Conservation (phyloP, 1,140 invertebrate genomes). For the Trichomalopsis sarcophagae region DNA sequence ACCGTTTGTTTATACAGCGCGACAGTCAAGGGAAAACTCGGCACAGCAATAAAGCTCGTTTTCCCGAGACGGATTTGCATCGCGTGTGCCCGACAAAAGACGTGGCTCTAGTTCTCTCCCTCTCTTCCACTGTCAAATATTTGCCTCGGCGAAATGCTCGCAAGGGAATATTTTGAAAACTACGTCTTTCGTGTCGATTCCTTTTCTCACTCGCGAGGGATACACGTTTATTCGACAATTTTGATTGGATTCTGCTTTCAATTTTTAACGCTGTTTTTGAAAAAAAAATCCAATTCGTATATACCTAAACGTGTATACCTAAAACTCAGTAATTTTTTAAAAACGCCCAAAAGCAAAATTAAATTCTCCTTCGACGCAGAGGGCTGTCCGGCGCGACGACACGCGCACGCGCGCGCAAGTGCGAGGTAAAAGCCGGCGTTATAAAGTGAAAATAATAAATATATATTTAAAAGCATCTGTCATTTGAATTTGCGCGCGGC, state of each 20-base stretch:
- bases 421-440: not conserved
- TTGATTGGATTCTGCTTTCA: not conserved
- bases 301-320: not conserved
- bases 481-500: not conserved
- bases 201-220: not conserved
- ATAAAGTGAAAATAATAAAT: slow-evolving; percentile 31
- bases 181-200: slow-evolving; percentile 6
- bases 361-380: not conserved
- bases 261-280: too few species aligned
- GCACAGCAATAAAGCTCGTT: slow-evolving; percentile 39
- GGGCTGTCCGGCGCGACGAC: not conserved
- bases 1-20: not conserved
- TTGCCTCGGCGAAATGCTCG: slow-evolving; percentile 17
- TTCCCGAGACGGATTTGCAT: slow-evolving; percentile 33
- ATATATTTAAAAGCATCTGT: slow-evolving; percentile 28
- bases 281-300: not conserved
- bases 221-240: not conserved
- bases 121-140: slow-evolving; percentile 35
- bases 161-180: slow-evolving; percentile 4
- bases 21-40: slow-evolving; percentile 33
- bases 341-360: not conserved
- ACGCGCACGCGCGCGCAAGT: not conserved
- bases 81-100: slow-evolving; percentile 36
- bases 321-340: not conserved
- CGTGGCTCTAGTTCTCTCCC: not conserved